Base-by-base conservation (phyloP, 2,113 vertebrate species). In the Platichthys stellatus region DNA sequence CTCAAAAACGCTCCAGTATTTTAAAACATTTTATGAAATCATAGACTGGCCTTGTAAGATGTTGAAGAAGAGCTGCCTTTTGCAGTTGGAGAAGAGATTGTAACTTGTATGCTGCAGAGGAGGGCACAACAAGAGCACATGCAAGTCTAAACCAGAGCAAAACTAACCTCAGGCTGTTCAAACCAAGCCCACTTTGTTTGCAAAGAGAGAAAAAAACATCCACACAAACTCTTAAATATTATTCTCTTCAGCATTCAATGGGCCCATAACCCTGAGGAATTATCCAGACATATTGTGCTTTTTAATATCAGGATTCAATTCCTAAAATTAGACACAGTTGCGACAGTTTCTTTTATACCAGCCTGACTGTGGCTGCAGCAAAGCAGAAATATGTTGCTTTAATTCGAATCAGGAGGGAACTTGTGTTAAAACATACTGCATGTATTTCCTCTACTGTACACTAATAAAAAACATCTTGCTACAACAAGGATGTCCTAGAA, bases 381-480 rank as follows among this genome's bases (percentile, higher is more conserved):
- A 5, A 51, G 53, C 28, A 57, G 20, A 65, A 63, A 69, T 67
- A 74, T 76, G 74, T 58, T 59, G 78, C 66, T 23, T 15, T 69
- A 69, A 78, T 69, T 78, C 21, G 64, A 62, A 35, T 79, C 76
- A 82, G 77, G 58, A 78, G 73, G 63, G 63, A 43, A 15, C 72
- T 43, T 60, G 61, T 62, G 23, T 68, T 26, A 35, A 63, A 69
- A 53, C 72, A 69, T 54, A 61, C 26, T 28, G 15, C 11, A 61
- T 23, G 17, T 20, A 71, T 84, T 77, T 69, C 66, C 70, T 76
- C 5, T 66, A 72, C 51, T 58, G 59, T 38, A 49, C 35, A 54
- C 24, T 35, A 60, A 65, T 79, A 60, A 73, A 70, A 79, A 10
- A 56, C 51, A 78, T 59, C 68, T 21, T 28, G 28, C 66, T 71